A percentile compares a stretch with the other conserved stretches of the same genome.
These are phyloP conservation scores for Gisinianus flammeolus DNA, from an alignment of 2,888 invertebrate species.

Conservation along the genomic window DNA sequence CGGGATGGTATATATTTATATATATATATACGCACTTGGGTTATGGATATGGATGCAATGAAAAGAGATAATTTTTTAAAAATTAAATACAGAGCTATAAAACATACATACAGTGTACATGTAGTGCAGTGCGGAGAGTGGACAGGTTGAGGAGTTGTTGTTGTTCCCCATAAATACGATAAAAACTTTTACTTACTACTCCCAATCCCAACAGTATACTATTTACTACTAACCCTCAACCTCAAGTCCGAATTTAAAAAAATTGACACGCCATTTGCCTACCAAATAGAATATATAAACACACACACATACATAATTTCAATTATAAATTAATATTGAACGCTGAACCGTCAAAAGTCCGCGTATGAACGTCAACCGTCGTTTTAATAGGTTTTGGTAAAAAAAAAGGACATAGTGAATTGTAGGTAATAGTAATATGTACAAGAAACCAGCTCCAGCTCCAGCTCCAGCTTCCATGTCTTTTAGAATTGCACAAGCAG, in stretches of 20 bases:
- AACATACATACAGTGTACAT: not conserved
- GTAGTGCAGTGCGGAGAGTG: not conserved
- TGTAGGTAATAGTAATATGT: too few species aligned
- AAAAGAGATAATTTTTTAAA: not conserved
- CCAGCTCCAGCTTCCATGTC: not conserved
- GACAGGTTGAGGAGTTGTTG: too few species aligned
- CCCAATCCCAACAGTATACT: not conserved
- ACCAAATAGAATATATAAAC: not conserved
- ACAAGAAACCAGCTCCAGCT: too few species aligned
- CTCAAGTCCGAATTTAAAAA: not conserved
- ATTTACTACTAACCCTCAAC: not conserved
- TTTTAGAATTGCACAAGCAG: not conserved
- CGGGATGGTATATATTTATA: not conserved
- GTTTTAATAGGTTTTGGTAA: not conserved
- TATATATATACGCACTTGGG: too few species aligned
- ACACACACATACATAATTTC: not conserved
- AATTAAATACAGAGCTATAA: not conserved
- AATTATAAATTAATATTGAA: not conserved
- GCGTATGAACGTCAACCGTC: not conserved
- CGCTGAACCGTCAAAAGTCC: not conserved
- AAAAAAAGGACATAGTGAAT: not conserved
- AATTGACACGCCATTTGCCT: conserved; percentile 4
- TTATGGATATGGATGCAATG: not conserved
- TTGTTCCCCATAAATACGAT: too few species aligned
- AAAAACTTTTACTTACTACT: not conserved